Evolutionary conservation across 2,113 vertebrate species (phyloP).

Genomic region (Sialia sialis): DNA sequence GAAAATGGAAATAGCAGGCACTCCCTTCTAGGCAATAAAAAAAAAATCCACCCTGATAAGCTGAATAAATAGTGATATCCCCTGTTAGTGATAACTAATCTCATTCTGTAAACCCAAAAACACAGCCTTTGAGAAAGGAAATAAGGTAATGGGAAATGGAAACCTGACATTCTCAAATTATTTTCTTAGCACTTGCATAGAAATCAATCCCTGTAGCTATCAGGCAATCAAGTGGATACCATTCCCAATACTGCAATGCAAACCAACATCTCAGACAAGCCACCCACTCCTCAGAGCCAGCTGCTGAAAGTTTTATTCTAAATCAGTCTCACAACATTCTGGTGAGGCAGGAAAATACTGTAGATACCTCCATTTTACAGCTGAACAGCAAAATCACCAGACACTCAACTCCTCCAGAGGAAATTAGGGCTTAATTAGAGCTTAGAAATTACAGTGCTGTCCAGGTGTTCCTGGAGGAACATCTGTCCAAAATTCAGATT

Average conservation of each 20-base stretch:
- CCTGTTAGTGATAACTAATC: background rate
- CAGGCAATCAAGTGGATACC: background rate
- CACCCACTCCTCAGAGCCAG: background rate
- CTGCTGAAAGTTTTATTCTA: background rate
- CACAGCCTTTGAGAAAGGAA: background rate
- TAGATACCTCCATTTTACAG: background rate
- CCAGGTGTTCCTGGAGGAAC: background rate
- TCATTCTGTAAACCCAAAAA: background rate
- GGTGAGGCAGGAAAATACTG: background rate
- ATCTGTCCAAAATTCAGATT: background rate
- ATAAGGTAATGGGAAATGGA: background rate
- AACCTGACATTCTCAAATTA: background rate
- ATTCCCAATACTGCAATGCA: background rate
- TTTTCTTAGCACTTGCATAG: background rate
- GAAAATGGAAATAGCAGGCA: slow-evolving; percentile 41
- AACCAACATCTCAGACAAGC: background rate
- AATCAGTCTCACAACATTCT: background rate
- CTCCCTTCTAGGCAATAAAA: slow-evolving; percentile 35
- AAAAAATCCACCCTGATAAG: slow-evolving; percentile 20
- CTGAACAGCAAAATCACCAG: background rate
- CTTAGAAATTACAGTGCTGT: background rate
- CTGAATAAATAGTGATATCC: slow-evolving; percentile 57
- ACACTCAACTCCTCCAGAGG: background rate
- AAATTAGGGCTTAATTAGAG: background rate
- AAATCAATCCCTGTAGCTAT: background rate